Conservation (phyloP, 2,888 invertebrate species). For the Netelia inedita region DNA sequence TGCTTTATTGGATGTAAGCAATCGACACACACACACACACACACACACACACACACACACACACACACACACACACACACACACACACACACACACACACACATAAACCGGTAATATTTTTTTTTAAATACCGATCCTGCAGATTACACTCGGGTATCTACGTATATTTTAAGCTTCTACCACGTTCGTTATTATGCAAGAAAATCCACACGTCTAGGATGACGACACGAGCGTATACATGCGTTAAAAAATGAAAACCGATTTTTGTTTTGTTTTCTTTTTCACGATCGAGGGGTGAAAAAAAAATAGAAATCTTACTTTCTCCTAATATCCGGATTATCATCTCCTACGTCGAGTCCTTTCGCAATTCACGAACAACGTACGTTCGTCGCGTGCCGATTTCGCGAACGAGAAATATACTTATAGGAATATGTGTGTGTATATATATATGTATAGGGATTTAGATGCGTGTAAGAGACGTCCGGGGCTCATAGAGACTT, state of each 20-base stretch:
- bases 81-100: not conserved
- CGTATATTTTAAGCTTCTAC: no score
- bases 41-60: no score
- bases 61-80: not conserved
- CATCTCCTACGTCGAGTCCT: not conserved
- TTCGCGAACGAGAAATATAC: constrained; percentile 12
- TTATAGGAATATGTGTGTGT: not conserved
- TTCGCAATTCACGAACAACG: constrained; percentile 7
- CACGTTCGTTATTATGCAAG: no score
- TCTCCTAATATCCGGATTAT: not conserved
- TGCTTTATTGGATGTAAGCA: not conserved
- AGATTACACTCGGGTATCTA: no score
- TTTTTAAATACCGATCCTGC: no score
- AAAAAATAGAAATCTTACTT: constrained; percentile 21
- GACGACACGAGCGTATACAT: no score
- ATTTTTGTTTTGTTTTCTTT: no score
- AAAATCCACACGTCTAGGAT: no score
- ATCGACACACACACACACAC: not conserved
- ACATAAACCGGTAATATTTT: no score
- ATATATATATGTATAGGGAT: not conserved
- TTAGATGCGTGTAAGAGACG: not conserved
- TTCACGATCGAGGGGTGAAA: not conserved
- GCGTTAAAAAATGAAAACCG: no score
- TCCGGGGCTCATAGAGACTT: constrained; percentile 28
- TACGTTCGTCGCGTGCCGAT: not conserved